These are phyloP conservation scores for Hartigia nigra DNA, from an alignment of 2,888 invertebrate genomes.

Conservation along the genomic window DNA sequence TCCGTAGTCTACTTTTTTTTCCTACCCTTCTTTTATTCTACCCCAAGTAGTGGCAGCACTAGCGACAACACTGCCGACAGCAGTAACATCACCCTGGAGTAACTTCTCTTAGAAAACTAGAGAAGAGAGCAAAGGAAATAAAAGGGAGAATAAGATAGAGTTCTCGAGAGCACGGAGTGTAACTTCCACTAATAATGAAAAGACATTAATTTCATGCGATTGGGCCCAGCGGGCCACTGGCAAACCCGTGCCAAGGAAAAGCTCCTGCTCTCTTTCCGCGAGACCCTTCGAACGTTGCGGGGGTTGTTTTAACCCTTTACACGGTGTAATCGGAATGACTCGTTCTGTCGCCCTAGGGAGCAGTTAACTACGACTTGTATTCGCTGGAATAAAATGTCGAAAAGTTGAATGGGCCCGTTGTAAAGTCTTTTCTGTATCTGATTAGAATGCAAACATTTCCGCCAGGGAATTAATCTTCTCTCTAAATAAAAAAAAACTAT, in stretches of 20 bases:
- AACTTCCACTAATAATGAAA: slow-evolving; percentile 61
- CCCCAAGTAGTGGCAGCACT: not conserved
- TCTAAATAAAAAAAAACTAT: not conserved
- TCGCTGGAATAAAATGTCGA: slow-evolving; percentile 57
- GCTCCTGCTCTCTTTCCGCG: slow-evolving; percentile 14
- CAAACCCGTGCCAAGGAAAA: slow-evolving; percentile 13
- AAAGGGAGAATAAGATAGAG: slow-evolving; percentile 4
- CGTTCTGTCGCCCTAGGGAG: slow-evolving; percentile 42
- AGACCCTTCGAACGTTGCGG: slow-evolving; percentile 12
- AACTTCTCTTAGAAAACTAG: slow-evolving; percentile 1
- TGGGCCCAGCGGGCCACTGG: slow-evolving; percentile 56
- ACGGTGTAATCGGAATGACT: slow-evolving; percentile 41
- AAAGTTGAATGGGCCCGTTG: slow-evolving; percentile 60
- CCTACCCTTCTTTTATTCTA: not conserved
- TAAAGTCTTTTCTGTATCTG: slow-evolving; percentile 14
- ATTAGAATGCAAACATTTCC: not conserved
- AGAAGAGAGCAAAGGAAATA: not conserved
- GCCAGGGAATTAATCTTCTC: not conserved
- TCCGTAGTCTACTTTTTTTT: slow-evolving; percentile 24
- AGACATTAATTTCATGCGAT: slow-evolving; percentile 62
- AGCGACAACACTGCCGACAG: not conserved
- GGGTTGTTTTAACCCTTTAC: slow-evolving; percentile 48
- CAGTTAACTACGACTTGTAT: slow-evolving; percentile 44
- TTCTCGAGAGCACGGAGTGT: slow-evolving; percentile 27
- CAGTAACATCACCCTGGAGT: not conserved